A percentile compares a stretch with the other conserved stretches of the same genome.
These are phyloP conservation scores for Ornithorhynchus anatinus DNA, from an alignment of 2,113 vertebrate species.

Conservation along the genomic window DNA sequence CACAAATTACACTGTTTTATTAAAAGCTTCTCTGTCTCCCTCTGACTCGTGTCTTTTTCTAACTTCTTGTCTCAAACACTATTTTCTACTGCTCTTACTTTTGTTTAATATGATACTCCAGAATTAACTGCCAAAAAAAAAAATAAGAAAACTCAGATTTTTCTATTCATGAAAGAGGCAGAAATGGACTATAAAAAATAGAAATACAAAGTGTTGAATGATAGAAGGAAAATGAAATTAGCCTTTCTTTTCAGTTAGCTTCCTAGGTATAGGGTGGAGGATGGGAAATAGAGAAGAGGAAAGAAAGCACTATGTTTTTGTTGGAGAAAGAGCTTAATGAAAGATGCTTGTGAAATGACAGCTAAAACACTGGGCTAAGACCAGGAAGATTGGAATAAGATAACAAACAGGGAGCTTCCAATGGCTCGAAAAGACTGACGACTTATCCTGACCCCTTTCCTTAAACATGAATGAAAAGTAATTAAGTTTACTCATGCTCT, in stretches of 20 bases:
- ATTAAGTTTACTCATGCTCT: constrained; percentile 1
- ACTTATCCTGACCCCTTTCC: background rate
- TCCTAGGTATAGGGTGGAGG: background rate
- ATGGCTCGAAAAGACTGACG: background rate
- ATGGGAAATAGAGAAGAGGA: background rate
- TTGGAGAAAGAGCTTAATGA: background rate
- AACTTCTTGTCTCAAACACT: background rate
- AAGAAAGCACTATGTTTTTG: fast-evolving
- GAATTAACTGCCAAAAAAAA: constrained; percentile 18
- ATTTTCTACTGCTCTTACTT: background rate
- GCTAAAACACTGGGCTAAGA: background rate
- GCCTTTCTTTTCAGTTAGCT: background rate
- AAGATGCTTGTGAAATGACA: background rate
- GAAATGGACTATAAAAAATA: constrained; percentile 34
- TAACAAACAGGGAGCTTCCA: background rate
- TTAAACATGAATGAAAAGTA: constrained; percentile 7
- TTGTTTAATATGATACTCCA: constrained; percentile 23
- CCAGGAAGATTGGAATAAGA: background rate
- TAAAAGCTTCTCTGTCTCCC: constrained; percentile 14
- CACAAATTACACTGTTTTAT: constrained; percentile 18
- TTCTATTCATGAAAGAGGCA: constrained; percentile 34
- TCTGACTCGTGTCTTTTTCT: background rate
- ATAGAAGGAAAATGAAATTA: constrained; percentile 29
- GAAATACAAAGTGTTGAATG: constrained; percentile 7
- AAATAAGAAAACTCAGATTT: constrained; percentile 25